Evolutionary conservation across 2,113 vertebrate species (phyloP).

Genomic region (Phycodurus eques): DNA sequence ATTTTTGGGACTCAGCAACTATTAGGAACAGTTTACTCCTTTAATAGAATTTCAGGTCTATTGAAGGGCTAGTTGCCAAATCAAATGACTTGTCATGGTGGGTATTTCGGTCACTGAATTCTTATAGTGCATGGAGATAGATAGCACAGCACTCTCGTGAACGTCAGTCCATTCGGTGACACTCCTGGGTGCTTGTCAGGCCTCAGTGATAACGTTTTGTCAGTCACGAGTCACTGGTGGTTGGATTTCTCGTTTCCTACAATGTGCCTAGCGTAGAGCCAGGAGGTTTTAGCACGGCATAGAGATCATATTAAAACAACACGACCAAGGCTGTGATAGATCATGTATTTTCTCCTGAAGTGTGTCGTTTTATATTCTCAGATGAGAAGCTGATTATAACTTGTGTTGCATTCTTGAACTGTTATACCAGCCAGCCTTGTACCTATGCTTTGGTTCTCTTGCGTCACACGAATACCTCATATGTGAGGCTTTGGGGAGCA

Average conservation of each 20-base stretch:
- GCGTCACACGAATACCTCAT: not conserved
- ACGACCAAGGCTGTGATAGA: not conserved
- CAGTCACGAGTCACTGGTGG: slow-evolving; percentile 28
- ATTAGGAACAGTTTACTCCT: not conserved
- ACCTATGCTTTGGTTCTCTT: not conserved
- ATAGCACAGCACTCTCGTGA: slow-evolving; percentile 31
- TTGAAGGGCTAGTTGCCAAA: not conserved
- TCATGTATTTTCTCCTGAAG: slow-evolving; percentile 2
- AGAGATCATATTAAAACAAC: slow-evolving; percentile 20
- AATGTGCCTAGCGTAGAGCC: not conserved
- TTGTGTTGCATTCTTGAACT: not conserved
- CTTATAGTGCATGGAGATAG: slow-evolving; percentile 26
- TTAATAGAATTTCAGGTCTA: not conserved
- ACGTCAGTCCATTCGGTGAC: slow-evolving; percentile 1
- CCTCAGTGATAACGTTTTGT: slow-evolving; percentile 25
- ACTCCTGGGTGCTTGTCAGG: slow-evolving; percentile 14
- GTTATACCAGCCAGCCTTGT: not conserved
- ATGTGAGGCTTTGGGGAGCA: not conserved
- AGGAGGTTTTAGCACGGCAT: slow-evolving; percentile 18
- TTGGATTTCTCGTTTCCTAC: slow-evolving; percentile 30
- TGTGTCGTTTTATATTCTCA: not conserved
- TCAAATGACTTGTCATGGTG: slow-evolving; percentile 10
- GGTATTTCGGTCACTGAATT: slow-evolving; percentile 8
- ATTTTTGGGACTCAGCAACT: not conserved
- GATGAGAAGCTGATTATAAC: slow-evolving; percentile 2